These are phyloP conservation scores for Carcharodon carcharias DNA, from an alignment of 2,797 vertebrate species.

Conservation along the genomic window DNA sequence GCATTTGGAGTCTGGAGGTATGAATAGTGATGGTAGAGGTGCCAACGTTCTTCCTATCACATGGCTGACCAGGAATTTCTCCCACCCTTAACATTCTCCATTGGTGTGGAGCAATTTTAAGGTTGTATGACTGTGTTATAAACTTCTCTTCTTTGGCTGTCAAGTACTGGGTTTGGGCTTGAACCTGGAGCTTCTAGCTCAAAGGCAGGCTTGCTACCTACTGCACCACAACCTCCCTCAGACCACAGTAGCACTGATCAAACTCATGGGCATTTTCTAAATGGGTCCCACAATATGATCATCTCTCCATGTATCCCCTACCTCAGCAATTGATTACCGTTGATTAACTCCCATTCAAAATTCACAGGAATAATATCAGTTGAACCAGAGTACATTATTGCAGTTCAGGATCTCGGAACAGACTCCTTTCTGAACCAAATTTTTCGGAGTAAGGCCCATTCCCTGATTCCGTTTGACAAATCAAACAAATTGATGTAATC, in stretches of 20 bases:
- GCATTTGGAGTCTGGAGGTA: too few species aligned
- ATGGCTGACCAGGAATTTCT: too few species aligned
- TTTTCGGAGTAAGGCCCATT: background rate
- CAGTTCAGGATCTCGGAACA: background rate
- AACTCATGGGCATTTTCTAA: background rate
- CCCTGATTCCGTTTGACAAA: background rate
- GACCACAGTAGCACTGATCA: background rate
- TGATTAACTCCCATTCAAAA: background rate
- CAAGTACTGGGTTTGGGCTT: too few species aligned
- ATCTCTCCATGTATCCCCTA: background rate
- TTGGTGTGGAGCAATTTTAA: too few species aligned
- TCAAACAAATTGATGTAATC: background rate
- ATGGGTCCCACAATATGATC: background rate
- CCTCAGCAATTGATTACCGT: background rate
- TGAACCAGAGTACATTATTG: background rate
- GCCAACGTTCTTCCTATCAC: too few species aligned
- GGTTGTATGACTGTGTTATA: too few species aligned
- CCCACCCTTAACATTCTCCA: too few species aligned
- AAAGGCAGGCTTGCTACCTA: too few species aligned
- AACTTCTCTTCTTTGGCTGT: too few species aligned
- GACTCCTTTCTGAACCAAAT: background rate
- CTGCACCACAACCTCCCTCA: too few species aligned
- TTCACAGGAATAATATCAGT: background rate
- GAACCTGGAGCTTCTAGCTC: too few species aligned
- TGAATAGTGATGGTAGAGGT: too few species aligned